These are phyloP conservation scores for Campoplex nolae DNA, from an alignment of 2,888 invertebrate species.

Conservation along the genomic window DNA sequence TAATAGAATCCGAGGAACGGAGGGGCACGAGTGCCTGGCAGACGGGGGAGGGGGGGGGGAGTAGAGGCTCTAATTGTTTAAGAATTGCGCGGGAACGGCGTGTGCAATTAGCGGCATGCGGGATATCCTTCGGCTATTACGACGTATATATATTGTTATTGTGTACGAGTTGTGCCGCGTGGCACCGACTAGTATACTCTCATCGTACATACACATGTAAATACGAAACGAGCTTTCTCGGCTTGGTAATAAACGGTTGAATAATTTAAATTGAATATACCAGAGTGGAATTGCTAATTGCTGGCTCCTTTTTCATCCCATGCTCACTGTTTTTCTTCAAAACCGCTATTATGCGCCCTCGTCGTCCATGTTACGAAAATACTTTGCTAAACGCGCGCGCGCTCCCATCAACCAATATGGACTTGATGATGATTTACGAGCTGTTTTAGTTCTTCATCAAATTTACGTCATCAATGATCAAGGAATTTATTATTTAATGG, in stretches of 20 bases:
- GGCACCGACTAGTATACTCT: slow-evolving; percentile 20
- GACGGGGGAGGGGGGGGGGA: too few species aligned
- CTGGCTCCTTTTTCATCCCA: slow-evolving; percentile 62
- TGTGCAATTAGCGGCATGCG: slow-evolving; percentile 78
- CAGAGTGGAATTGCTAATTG: slow-evolving; percentile 74
- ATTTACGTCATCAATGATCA: neutral
- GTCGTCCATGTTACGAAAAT: neutral
- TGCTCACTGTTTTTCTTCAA: slow-evolving; percentile 60
- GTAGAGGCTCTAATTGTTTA: slow-evolving; percentile 75
- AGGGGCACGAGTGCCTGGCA: neutral
- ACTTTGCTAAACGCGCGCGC: neutral
- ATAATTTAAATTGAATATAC: slow-evolving; percentile 80
- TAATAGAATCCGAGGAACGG: slow-evolving; percentile 52
- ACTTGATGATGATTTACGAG: neutral
- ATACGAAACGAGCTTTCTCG: slow-evolving; percentile 69
- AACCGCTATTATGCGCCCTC: slow-evolving; percentile 11
- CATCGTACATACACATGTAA: neutral
- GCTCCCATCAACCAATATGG: neutral
- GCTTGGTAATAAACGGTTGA: slow-evolving; percentile 74
- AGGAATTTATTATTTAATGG: neutral
- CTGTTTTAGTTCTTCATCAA: too few species aligned
- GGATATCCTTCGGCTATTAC: slow-evolving; percentile 50
- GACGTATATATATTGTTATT: slow-evolving; percentile 35
- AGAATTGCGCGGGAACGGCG: slow-evolving; percentile 77
- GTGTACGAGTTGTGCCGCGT: slow-evolving; percentile 52